phyloP scores from a whole-genome alignment of 2,797 vertebrate species.

The Phylloscopus collybita region DNA sequence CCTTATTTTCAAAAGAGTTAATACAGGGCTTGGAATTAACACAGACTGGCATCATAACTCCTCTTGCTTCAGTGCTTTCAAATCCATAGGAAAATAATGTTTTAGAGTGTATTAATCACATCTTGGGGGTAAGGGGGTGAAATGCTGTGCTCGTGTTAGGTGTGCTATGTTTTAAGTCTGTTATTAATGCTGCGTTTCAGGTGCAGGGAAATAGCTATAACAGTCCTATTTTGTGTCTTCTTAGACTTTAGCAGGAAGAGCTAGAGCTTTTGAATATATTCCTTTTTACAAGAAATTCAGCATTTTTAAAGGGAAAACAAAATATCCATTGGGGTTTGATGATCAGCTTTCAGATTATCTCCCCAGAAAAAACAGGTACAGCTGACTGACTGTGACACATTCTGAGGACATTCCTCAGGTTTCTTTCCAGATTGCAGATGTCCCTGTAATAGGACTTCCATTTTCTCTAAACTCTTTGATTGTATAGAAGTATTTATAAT shows the following conservation, averaged over 20 bases:
- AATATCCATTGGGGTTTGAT: background rate
- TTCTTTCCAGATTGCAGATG: background rate
- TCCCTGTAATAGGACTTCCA: background rate
- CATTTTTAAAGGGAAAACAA: background rate
- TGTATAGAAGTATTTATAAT: background rate
- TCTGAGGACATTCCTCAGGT: background rate
- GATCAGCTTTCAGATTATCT: background rate
- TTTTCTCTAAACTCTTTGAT: background rate
- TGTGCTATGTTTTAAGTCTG: background rate
- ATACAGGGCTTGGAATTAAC: background rate
- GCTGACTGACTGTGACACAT: background rate
- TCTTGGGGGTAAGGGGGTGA: background rate
- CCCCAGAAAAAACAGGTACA: background rate
- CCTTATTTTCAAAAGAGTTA: background rate
- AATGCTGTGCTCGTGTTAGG: background rate
- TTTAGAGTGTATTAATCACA: background rate
- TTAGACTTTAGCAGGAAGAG: background rate
- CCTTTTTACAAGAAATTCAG: background rate
- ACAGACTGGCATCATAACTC: background rate
- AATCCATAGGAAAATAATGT: background rate
- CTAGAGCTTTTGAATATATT: background rate
- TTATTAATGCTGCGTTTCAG: background rate
- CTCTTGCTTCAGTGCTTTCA: background rate
- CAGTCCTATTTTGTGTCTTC: background rate
- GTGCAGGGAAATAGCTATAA: background rate